These are phyloP conservation scores for Copidosoma floridanum DNA, from an alignment of 1,140 invertebrate species.

Conservation along the genomic window DNA sequence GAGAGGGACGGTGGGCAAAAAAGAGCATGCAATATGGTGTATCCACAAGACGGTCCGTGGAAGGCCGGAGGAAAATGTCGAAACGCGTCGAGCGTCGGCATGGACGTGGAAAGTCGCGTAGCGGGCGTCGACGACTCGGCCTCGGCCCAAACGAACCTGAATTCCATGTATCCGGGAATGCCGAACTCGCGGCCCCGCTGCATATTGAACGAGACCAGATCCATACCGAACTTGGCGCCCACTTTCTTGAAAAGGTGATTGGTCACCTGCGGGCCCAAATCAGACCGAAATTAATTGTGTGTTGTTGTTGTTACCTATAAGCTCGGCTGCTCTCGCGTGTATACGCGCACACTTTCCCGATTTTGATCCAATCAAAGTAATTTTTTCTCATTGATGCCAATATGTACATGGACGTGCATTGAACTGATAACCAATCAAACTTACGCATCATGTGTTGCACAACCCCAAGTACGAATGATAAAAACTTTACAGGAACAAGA, in stretches of 20 bases:
- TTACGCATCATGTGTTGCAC: no score
- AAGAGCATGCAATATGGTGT: not conserved
- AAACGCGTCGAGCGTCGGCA: not conserved
- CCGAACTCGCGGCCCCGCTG: conserved; percentile 91
- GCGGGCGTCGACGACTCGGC: not conserved
- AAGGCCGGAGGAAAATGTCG: not conserved
- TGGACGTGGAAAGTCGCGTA: not conserved
- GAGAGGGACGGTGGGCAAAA: not conserved
- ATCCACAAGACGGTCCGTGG: not conserved
- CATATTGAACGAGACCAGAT: conserved; percentile 93
- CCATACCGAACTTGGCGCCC: conserved; percentile 81
- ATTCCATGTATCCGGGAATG: conserved; percentile 89
- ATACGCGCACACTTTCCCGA: no score
- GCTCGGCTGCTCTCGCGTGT: no score
- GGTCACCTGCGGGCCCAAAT: conserved; percentile 61
- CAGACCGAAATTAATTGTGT: not conserved
- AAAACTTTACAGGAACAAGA: no score
- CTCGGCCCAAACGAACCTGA: conserved; percentile 54
- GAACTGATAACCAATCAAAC: no score
- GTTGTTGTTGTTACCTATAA: no score
- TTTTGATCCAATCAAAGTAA: no score
- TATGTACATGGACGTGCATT: no score
- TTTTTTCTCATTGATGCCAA: no score
- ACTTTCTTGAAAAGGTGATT: conserved; percentile 90
- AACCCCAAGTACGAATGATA: no score